These are phyloP conservation scores for Columba guinea DNA, from an alignment of 2,797 vertebrate species.

Conservation along the genomic window DNA sequence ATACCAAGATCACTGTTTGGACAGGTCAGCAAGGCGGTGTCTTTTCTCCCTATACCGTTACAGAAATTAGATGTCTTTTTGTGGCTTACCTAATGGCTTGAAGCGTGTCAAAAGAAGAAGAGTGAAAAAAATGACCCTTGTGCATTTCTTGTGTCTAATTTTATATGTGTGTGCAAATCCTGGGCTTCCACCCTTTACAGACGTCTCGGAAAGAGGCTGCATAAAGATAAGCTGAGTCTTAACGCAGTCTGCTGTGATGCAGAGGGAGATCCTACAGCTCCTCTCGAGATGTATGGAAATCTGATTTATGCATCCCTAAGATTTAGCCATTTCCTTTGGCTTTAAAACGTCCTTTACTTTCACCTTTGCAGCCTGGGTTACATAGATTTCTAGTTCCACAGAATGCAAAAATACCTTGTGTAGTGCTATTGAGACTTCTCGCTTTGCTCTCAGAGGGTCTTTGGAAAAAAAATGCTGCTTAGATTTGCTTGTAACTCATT, in stretches of 20 bases:
- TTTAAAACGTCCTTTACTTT: not conserved
- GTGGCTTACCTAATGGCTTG: not conserved
- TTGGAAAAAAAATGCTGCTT: rapidly evolving
- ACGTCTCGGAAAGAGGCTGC: not conserved
- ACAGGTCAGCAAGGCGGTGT: constrained; percentile 75
- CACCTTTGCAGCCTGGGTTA: not conserved
- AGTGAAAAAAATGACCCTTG: rapidly evolving
- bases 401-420: not conserved
- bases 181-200: rapidly evolving
- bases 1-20: constrained; percentile 86
- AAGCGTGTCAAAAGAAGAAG: no score
- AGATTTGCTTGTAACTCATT: not conserved
- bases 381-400: not conserved
- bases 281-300: not conserved
- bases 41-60: not conserved
- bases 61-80: not conserved
- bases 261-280: not conserved
- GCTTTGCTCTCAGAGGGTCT: not conserved
- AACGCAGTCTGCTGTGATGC: not conserved
- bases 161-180: rapidly evolving
- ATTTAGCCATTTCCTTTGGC: not conserved
- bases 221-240: not conserved
- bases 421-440: not conserved
- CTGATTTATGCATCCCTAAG: not conserved
- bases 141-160: rapidly evolving